Evolutionary conservation across 2,113 vertebrate species (phyloP), one percentile per base, ranked within the genome.

Genomic region (Salvelinus alpinus): DNA sequence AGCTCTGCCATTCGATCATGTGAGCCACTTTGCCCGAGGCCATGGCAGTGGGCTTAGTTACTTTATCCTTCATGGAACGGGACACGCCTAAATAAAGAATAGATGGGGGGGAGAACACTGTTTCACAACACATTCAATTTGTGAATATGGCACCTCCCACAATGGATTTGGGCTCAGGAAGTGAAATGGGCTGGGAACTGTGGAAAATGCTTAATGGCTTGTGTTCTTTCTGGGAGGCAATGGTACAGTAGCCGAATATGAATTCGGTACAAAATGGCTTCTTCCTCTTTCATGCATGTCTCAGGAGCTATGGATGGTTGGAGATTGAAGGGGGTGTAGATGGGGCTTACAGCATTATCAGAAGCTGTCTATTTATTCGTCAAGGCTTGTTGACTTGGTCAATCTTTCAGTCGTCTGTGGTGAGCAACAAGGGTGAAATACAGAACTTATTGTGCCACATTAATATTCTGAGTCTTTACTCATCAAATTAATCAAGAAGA

Each of bases 1-100:
- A 99, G 80, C 97, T 97, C 90, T 99, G 97, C 97, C 97, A 99
- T 77, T 99, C 97, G 6, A 99, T 98, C 97, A 99, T 99, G 91
- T 99, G 97, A 4, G 97, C 97, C 20, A 99, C 97, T 0, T 95
- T 95, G 70, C 97, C 97, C 84, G 96, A 95, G 0, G 96, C 97
- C 96, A 99, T 97, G 64, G 97, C 97, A 0, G 97, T 99, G 80
- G 97, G 97, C 91, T 99, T 99, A 65, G 97, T 99, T 83, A 99
- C 96, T 0, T 98, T 96, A 91, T 99, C 97, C 93, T 99, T 99
- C 96, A 99, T 98, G 89, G 95, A 95, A 85, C 97, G 94, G 0
- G 92, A 94, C 89, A 98, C 95, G 86, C 97, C 97, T 98, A 84
- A 47, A 68, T 8, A 70, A 78, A 24, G 8, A 22, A 22, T 14